Base-by-base conservation (phyloP, 1,140 invertebrate genomes). In the Dendrolimus kikuchii region DNA sequence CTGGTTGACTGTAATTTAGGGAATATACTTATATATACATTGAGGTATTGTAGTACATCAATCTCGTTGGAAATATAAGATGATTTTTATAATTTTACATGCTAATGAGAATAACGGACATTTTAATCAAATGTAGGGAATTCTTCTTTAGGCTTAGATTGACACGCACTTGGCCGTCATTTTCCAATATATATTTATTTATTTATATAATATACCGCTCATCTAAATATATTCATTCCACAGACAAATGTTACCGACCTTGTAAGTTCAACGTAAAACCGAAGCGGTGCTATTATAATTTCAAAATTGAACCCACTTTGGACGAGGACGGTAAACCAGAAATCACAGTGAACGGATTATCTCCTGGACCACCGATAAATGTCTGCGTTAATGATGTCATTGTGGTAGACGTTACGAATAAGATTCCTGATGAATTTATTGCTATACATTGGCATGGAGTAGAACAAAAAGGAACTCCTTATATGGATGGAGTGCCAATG, bases 381-480 rank as follows among this genome's bases (percentile, higher is more conserved):
- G 94, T 96, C 1, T 97, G 95, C 63, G 89, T 95, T 64, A 93
- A 94, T 58, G 95, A 97, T 65, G 92, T 94, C 2, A 77, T 97
- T 2, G 89, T 96, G 0, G 92, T 96, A 1, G 93, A 95, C 81
- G 92, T 97, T 2, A 88, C 90, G 7, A 96, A 96, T 71, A 89
- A 90, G 46, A 81, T 95, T 10, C 89, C 90, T 3, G 91, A 92
- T 9, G 90, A 92, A 60, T 90, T 90, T 42, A 75, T 92, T 1
- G 88, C 91, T 0, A 85, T 96, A 10, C 95, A 96, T 77, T 96
- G 94, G 93, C 90, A 93, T 67, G 94, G 95, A 0, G 88, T 95
- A 45, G 88, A 90, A 5, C 93, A 95, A 74, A 77, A 81, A 9
- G 93, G 92, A 47, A 92, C 92, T 3, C 93, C 92, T 1, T 91